These are phyloP conservation scores for Eledone cirrhosa DNA, from an alignment of 2,888 invertebrate genomes.

Conservation along the genomic window DNA sequence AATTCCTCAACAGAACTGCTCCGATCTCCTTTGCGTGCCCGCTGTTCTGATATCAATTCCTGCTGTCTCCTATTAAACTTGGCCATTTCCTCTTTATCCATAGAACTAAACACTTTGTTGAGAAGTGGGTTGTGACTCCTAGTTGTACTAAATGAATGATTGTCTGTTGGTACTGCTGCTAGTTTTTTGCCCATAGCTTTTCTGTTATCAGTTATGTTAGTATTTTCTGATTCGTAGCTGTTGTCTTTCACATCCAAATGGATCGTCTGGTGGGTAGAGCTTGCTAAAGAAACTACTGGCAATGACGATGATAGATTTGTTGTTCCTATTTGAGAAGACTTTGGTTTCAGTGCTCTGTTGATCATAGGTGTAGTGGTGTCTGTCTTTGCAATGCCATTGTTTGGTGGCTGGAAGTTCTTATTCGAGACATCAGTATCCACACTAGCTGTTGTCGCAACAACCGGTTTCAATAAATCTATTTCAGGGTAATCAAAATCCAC, in stretches of 20 bases:
- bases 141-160: neutral
- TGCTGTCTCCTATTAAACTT: neutral
- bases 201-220: too few relatives aligned
- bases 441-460: constrained; percentile 34
- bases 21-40: neutral
- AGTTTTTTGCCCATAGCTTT: too few relatives aligned
- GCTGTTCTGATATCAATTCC: neutral
- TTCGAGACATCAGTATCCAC: constrained; percentile 10
- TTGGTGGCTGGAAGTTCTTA: neutral
- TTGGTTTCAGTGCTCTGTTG: constrained; percentile 41
- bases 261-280: too few relatives aligned
- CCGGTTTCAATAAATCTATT: constrained; percentile 48
- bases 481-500: constrained; percentile 66
- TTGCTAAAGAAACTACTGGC: too few relatives aligned
- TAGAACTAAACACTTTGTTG: neutral
- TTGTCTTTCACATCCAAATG: too few relatives aligned
- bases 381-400: neutral
- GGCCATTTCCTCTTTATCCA: constrained; percentile 16
- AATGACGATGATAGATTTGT: too few relatives aligned
- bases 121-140: neutral
- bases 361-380: constrained; percentile 32
- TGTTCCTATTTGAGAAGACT: neutral
- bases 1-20: neutral
- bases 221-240: too few relatives aligned
- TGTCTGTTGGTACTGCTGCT: neutral